Percentiles rank a stretch among this genome's conserved stretches.
These are phyloP conservation scores for Melieria picta DNA, from an alignment of 2,888 invertebrate genomes.

Conservation along the genomic window DNA sequence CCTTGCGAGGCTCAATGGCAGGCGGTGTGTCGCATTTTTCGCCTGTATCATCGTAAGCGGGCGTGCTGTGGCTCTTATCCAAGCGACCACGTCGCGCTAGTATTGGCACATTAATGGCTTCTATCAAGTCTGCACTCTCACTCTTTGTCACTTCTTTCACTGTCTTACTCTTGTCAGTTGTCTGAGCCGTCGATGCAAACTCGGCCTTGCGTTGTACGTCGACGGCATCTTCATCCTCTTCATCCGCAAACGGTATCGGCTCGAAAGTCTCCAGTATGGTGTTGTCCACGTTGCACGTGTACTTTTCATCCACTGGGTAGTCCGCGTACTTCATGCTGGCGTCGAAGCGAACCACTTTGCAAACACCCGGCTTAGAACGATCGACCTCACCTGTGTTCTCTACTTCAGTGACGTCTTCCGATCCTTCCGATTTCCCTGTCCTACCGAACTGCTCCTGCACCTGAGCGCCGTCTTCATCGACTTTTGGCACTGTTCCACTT, in stretches of 20 bases:
- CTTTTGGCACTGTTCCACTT: slow-evolving; percentile 31
- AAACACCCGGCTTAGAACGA: slow-evolving; percentile 61
- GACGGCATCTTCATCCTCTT: slow-evolving; percentile 52
- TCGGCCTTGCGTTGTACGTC: slow-evolving; percentile 50
- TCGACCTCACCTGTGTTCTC: slow-evolving; percentile 41
- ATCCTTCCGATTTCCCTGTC: background rate
- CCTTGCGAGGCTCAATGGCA: slow-evolving; percentile 65
- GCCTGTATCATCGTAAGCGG: slow-evolving; percentile 75
- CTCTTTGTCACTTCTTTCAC: background rate
- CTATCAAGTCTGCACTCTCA: slow-evolving; percentile 45
- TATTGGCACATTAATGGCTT: slow-evolving; percentile 59
- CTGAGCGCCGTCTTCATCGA: slow-evolving; percentile 33
- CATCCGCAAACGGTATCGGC: slow-evolving; percentile 66
- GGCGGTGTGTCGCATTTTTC: slow-evolving; percentile 66
- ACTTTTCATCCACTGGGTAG: slow-evolving; percentile 63
- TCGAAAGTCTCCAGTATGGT: slow-evolving; percentile 65
- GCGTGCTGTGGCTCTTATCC: slow-evolving; percentile 86
- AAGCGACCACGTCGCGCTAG: slow-evolving; percentile 69
- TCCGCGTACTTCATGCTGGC: slow-evolving; percentile 63
- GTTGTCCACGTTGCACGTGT: slow-evolving; percentile 65
- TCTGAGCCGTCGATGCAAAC: slow-evolving; percentile 15
- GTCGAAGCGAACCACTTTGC: slow-evolving; percentile 66
- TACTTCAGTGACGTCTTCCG: slow-evolving; percentile 31
- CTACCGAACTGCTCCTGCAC: slow-evolving; percentile 4
- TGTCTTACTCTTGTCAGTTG: slow-evolving; percentile 10